Evolutionary conservation across 2,797 vertebrate genomes (phyloP).

Genomic region (Phylloscopus collybita): DNA sequence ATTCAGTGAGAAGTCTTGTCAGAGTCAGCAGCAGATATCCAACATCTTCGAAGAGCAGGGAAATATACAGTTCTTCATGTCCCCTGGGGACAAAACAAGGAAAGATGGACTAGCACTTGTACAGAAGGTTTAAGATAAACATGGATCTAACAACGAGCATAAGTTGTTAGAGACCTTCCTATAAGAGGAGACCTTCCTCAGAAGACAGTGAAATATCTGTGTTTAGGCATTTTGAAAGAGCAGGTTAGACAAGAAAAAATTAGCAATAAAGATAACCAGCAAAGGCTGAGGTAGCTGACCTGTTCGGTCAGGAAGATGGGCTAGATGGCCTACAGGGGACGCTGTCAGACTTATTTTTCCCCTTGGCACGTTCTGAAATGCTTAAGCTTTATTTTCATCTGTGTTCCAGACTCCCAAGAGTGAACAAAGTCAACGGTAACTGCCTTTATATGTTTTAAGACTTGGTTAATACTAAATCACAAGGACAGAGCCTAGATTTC

Average conservation of each 20-base stretch:
- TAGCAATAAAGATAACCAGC: background rate
- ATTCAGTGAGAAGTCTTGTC: background rate
- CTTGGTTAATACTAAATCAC: background rate
- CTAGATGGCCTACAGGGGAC: background rate
- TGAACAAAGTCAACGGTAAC: background rate
- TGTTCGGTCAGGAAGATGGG: background rate
- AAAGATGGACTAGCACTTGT: background rate
- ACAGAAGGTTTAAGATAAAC: background rate
- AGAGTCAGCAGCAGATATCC: background rate
- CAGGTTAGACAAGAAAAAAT: background rate
- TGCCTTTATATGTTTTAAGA: background rate
- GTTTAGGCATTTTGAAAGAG: background rate
- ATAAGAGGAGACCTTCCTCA: background rate
- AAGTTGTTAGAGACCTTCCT: no score
- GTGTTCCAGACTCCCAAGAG: background rate
- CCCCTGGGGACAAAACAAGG: background rate
- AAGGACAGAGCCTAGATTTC: background rate
- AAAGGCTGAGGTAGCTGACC: background rate
- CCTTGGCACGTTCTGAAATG: background rate
- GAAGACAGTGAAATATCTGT: background rate
- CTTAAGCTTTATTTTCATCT: background rate
- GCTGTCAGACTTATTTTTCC: background rate
- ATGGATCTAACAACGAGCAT: accelerated
- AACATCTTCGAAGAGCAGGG: background rate
- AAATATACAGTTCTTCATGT: background rate